Conservation (phyloP, 2,888 invertebrate genomes). For the Theodoxus fluviatilis region DNA sequence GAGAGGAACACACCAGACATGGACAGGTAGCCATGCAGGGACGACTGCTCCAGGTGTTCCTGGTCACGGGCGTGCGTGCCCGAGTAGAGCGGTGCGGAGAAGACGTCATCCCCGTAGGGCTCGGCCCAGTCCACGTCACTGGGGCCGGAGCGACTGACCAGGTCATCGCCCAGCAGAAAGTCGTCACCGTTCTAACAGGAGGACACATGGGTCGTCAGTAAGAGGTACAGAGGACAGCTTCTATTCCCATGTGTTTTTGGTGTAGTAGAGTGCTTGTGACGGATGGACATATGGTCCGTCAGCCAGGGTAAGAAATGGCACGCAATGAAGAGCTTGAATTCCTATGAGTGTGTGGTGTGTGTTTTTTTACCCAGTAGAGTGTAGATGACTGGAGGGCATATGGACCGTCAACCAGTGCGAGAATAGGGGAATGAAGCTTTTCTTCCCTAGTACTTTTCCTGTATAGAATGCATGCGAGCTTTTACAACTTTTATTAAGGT, state of each 20-base stretch:
- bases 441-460: no score
- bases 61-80: slow-evolving; percentile 50
- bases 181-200: slow-evolving; percentile 4
- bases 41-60: slow-evolving; percentile 51
- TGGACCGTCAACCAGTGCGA: not conserved
- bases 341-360: no score
- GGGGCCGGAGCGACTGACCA: slow-evolving; percentile 32
- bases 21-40: slow-evolving; percentile 53
- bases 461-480: no score
- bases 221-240: slow-evolving; percentile 26
- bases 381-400: slow-evolving; percentile 20
- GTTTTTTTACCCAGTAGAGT: no score
- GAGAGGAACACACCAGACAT: slow-evolving; percentile 49
- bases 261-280: no score
- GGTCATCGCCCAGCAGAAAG: slow-evolving; percentile 14
- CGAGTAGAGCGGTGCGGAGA: slow-evolving; percentile 35
- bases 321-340: no score
- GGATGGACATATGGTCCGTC: no score
- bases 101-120: slow-evolving; percentile 30
- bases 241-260: no score
- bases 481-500: no score
- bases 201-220: not conserved
- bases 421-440: no score
- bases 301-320: no score
- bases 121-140: slow-evolving; percentile 32